These are phyloP conservation scores for Siderastrea siderea DNA, from an alignment of 92 coral and sea anemone species.

Conservation along the genomic window DNA sequence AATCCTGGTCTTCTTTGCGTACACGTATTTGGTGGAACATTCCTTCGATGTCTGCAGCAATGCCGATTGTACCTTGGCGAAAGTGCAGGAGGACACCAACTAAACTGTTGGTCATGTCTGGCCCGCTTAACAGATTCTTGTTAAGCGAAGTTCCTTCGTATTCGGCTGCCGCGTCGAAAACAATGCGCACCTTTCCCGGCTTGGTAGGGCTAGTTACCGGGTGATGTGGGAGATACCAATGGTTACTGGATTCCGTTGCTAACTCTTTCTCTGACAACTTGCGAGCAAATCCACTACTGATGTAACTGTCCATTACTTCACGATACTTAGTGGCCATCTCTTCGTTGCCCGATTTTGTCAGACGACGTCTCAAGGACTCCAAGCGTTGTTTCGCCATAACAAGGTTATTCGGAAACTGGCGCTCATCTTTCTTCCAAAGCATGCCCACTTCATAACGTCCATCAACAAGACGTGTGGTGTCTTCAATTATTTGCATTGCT, in stretches of 20 bases:
- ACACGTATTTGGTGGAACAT: constrained; percentile 80
- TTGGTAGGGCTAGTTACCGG: constrained; percentile 70
- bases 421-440: constrained; percentile 45
- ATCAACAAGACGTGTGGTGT: constrained; percentile 29
- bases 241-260: constrained; percentile 10
- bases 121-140: constrained; percentile 55
- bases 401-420: constrained; percentile 32
- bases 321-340: constrained; percentile 11
- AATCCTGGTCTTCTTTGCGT: constrained; percentile 58
- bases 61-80: constrained; percentile 57
- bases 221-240: constrained; percentile 70
- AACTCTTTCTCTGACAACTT: constrained; percentile 54
- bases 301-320: constrained; percentile 58
- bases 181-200: constrained; percentile 65
- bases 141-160: constrained; percentile 52
- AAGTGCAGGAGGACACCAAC: constrained; percentile 67
- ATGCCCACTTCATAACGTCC: constrained; percentile 67
- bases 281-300: constrained; percentile 60
- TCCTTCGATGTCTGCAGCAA: constrained; percentile 71
- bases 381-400: constrained; percentile 16
- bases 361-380: constrained; percentile 43
- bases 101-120: constrained; percentile 70
- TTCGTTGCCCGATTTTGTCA: constrained; percentile 38
- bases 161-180: constrained; percentile 69
- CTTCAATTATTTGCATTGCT: constrained; percentile 29